Evolutionary conservation across 1,140 invertebrate genomes (phyloP).

Genomic region (Solen grandis): DNA sequence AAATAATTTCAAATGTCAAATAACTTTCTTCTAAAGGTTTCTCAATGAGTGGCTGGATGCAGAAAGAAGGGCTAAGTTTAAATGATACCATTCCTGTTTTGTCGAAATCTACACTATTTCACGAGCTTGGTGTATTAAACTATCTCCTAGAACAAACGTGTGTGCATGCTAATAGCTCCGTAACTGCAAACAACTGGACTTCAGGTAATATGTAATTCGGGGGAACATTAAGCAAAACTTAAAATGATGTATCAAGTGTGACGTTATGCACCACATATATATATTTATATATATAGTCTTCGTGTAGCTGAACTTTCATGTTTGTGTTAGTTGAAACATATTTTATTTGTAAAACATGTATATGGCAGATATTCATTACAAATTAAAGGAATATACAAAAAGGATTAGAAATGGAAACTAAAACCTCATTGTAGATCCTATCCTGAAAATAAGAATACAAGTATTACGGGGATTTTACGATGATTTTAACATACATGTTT

Average conservation of each 20-base stretch:
- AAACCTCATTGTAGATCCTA: too few relatives aligned
- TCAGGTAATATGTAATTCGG: too few relatives aligned
- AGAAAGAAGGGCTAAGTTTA: not conserved
- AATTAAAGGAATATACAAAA: too few relatives aligned
- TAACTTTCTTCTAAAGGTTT: not conserved
- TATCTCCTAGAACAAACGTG: not conserved
- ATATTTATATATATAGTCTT: not conserved
- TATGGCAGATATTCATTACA: too few relatives aligned
- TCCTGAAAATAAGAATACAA: too few relatives aligned
- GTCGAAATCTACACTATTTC: not conserved
- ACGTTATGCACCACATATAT: too few relatives aligned
- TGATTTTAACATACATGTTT: too few relatives aligned
- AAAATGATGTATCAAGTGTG: too few relatives aligned
- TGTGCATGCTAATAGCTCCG: not conserved
- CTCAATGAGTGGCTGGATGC: not conserved
- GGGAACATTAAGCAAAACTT: too few relatives aligned
- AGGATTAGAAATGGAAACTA: too few relatives aligned
- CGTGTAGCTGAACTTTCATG: not conserved
- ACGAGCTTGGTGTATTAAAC: not conserved
- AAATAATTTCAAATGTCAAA: not conserved
- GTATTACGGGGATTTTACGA: too few relatives aligned
- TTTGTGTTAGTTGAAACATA: not conserved
- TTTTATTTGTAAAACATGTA: too few relatives aligned
- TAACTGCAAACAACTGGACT: not conserved
- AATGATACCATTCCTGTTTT: not conserved